Conservation (phyloP, 2,797 vertebrate genomes). For the Pachyuromys duprasi region DNA sequence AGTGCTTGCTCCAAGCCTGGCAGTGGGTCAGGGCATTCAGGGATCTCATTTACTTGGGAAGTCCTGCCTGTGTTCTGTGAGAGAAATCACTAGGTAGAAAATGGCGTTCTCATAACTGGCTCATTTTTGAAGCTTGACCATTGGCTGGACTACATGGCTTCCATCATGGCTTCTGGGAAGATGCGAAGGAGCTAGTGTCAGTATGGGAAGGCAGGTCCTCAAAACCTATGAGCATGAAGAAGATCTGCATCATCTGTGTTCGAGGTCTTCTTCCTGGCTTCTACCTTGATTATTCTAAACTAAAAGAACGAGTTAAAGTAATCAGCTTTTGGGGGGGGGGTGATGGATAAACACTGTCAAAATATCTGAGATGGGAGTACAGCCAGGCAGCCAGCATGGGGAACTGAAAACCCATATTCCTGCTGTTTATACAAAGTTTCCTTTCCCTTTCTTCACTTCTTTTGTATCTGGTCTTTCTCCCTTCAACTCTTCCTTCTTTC, state of each 20-base stretch:
- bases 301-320: background rate
- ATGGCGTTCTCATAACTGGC: background rate
- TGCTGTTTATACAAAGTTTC: slow-evolving; percentile 68
- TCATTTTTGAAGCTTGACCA: background rate
- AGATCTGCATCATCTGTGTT: background rate
- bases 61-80: background rate
- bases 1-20: background rate
- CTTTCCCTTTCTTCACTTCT: slow-evolving; percentile 57
- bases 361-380: background rate
- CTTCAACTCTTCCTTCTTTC: slow-evolving; percentile 53
- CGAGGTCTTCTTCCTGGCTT: background rate
- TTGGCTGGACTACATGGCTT: background rate
- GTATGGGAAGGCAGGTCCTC: background rate
- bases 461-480: slow-evolving; percentile 65
- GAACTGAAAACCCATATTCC: slow-evolving; percentile 12
- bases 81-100: background rate
- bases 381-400: background rate
- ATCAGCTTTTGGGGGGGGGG: no score
- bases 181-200: background rate
- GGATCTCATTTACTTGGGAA: background rate
- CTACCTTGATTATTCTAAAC: slow-evolving; percentile 35
- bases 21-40: background rate
- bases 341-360: background rate
- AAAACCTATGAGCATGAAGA: background rate
- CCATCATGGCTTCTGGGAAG: background rate